phyloP scores from a whole-genome alignment of 2,888 invertebrate genomes.

The Hofmannophila pseudospretella region DNA sequence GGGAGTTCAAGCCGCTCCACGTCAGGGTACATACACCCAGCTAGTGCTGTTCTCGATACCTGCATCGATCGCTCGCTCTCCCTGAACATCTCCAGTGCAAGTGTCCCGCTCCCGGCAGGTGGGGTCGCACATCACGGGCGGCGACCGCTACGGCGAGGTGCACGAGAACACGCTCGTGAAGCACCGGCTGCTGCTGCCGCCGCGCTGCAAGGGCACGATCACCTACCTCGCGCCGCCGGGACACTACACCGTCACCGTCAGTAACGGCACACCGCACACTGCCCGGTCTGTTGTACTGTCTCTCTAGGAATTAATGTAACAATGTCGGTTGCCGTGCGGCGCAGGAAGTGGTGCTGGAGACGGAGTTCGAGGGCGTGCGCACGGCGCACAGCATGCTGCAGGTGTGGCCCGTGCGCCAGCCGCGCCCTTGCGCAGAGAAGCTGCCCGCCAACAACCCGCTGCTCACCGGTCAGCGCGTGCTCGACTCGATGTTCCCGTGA shows the following conservation, averaged over 20 bases:
- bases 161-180: constrained; percentile 98
- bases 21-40: constrained; percentile 87
- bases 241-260: constrained; percentile 94
- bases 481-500: constrained; percentile 98
- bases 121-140: constrained; percentile 99
- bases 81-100: too few relatives aligned
- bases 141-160: constrained; percentile 97
- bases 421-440: constrained; percentile 97
- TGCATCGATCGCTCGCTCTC: too few relatives aligned
- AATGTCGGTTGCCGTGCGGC: too few relatives aligned
- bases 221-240: constrained; percentile 96
- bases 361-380: constrained; percentile 98
- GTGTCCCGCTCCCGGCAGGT: too few relatives aligned
- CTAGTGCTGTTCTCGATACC: too few relatives aligned
- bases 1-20: constrained; percentile 95
- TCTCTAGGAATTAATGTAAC: too few relatives aligned
- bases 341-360: constrained; percentile 96
- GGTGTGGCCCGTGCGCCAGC: constrained; percentile 99
- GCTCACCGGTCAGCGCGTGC: constrained; percentile 97
- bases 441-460: constrained; percentile 98
- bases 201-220: constrained; percentile 96
- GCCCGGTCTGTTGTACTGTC: too few relatives aligned
- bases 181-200: constrained; percentile 97
- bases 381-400: constrained; percentile 97
- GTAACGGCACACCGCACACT: too few relatives aligned